A percentile compares a stretch with the other conserved stretches of the same genome.
Conservation (phyloP, 2,888 invertebrate species). For the Lacanobia oleracea region DNA sequence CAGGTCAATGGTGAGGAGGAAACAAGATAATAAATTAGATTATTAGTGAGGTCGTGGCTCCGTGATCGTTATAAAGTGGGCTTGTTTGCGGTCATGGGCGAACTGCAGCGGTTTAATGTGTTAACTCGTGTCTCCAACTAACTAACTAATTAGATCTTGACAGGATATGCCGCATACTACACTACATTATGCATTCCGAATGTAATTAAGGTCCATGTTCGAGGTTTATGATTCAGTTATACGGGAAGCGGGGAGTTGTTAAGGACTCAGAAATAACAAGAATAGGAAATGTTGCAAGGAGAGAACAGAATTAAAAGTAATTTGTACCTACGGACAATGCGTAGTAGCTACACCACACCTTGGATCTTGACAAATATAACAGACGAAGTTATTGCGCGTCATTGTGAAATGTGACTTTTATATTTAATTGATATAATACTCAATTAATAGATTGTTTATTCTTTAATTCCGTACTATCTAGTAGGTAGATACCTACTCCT, state of each 20-base stretch:
- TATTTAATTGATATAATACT: slow-evolving; percentile 7
- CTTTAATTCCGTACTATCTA: slow-evolving; percentile 10
- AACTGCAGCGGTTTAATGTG: slow-evolving; percentile 63
- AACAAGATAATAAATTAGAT: slow-evolving; percentile 59
- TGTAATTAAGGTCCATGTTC: slow-evolving; percentile 43
- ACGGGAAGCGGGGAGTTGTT: slow-evolving; percentile 24
- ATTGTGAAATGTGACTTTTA: neutral
- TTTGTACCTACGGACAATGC: neutral
- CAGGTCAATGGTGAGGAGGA: slow-evolving; percentile 45
- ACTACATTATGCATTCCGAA: slow-evolving; percentile 46
- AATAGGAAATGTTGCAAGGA: slow-evolving; percentile 1
- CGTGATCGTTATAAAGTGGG: slow-evolving; percentile 65
- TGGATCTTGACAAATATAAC: neutral
- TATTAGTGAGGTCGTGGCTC: slow-evolving; percentile 62
- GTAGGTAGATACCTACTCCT: neutral
- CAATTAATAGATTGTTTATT: slow-evolving; percentile 31
- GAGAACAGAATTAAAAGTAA: too few species aligned
- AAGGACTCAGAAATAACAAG: slow-evolving; percentile 9
- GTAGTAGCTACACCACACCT: too few species aligned
- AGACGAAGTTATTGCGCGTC: neutral
- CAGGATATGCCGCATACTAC: slow-evolving; percentile 38
- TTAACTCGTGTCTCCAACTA: slow-evolving; percentile 60
- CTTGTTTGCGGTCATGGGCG: slow-evolving; percentile 62
- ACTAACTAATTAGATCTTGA: slow-evolving; percentile 61
- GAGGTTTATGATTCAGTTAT: slow-evolving; percentile 46